Evolutionary conservation across 2,797 vertebrate species (phyloP), one percentile per base, ranked within the genome.

Genomic region (Halcyon badia): DNA sequence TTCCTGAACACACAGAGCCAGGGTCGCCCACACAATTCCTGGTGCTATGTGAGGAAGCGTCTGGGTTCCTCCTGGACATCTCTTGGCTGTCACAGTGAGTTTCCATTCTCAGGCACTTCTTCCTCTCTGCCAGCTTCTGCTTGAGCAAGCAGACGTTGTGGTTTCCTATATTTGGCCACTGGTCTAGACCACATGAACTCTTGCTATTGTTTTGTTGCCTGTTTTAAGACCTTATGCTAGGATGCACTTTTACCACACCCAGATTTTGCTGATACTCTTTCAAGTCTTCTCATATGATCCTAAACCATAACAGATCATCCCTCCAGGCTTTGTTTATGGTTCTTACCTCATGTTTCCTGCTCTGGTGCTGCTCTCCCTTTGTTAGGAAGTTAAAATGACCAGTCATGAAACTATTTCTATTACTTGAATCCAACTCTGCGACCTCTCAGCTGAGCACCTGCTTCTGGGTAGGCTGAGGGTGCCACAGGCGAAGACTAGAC

Each of bases 121-220:
- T 87, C 48, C 44, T 62, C 62, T 90, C 84, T 95, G 79, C 91
- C 90, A 91, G 21, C 61, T 91, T 71, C 66, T 78, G 71, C 56
- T 79, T 3, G 1, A 88, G 48, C 57, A 89, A 85, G 82, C 31
- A 83, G 80, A 91, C 46, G 68, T 64, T 85, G 89, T 4, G 26
- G 87, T 94, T 96, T 96, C 79, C 82, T 87, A 25, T 78, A 78
- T 92, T 94, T 94, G 89, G 92, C n/a, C 69, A 69, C 77, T 92
- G 52, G 57, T 92, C 75, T 91, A 94, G 76, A 94, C 82, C 72
- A 80, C 79, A 83, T 94, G 57, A 94, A 86, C 94, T 92, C 87
- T 73, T 91, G 83, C 71, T 87, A 80, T 96, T 96, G 89, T 96
- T 94, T 95, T 92, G 82, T 73, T 96, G 84, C 46, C 69, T 94